Base-by-base conservation (phyloP, 2,113 vertebrate species). In the Cynocephalus volans region DNA sequence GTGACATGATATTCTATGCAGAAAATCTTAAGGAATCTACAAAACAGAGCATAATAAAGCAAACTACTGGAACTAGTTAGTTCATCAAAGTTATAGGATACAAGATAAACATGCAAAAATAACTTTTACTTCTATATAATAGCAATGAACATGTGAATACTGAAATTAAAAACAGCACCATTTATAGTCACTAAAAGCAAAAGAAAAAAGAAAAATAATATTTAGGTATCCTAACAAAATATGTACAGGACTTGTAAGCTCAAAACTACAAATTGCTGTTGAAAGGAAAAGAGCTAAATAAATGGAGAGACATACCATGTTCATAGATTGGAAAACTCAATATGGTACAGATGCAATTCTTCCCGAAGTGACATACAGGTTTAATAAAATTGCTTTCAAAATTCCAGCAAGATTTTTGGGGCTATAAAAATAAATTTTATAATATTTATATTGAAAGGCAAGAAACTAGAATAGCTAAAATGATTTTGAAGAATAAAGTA, bases 381-480 rank as follows among this genome's bases (percentile, higher is more conserved):
- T 56, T 65, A 80, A 56, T 54, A 58, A 1, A 80, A 84, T 65
- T 50, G 19, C 19, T 36, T 96, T 93, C 70, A 93, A 85, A 96
- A 72, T 86, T 28, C 23, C 19, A 62, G 11, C 17, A 73, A 41
- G n/a, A 67, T 60, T 56, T 70, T 31, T 3, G 4, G 18, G 9
- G 15, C 7, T 28, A 50, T 28, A 75, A 36, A 75, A 72, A 69
- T 50, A 85, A 26, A 36, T 58, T 31, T 31, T 70, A 23, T 84
- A 60, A 93, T 72, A 79, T 93, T 45, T 77, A 89, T 31, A 58
- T 4, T 11, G 28, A 67, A 86, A 86, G 5, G 0, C 54, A 50
- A 56, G 6, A 23, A 95, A 56, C 10, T 50, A 84, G 41, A 80
- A 85, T 72, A 75, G 23, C 64, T 65, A 64, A 90, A 79, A 56